These are phyloP conservation scores for Pteronotus mesoamericanus DNA, from an alignment of 2,797 vertebrate genomes.

Conservation along the genomic window DNA sequence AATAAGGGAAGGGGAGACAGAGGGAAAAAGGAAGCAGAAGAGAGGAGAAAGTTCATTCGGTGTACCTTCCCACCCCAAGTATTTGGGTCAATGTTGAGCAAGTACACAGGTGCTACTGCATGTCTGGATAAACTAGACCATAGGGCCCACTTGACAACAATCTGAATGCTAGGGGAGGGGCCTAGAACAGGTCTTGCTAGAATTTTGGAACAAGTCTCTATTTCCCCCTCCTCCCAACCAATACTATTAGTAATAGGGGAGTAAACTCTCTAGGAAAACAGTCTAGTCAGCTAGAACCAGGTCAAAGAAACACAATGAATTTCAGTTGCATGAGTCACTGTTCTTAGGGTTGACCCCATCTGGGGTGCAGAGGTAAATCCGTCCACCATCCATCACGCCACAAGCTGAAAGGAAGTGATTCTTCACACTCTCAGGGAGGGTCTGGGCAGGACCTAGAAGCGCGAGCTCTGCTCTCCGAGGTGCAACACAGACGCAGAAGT, in stretches of 20 bases:
- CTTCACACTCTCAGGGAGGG: background rate
- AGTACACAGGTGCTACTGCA: background rate
- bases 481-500: background rate
- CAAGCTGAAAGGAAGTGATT: background rate
- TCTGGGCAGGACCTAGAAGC: background rate
- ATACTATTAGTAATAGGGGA: background rate
- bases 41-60: background rate
- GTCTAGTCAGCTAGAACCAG: background rate
- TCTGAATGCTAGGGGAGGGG: background rate
- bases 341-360: background rate
- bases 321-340: background rate
- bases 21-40: background rate
- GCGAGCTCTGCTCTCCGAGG: fast-evolving
- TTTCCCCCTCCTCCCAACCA: background rate
- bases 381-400: background rate
- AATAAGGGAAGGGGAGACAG: background rate
- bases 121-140: slow-evolving; percentile 44
- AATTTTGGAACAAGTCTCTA: slow-evolving; percentile 16
- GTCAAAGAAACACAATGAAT: slow-evolving; percentile 26
- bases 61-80: background rate
- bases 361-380: slow-evolving; percentile 20
- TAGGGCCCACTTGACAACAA: background rate
- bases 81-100: slow-evolving; percentile 20
- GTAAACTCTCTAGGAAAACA: slow-evolving; percentile 7
- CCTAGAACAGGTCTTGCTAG: slow-evolving; percentile 57